These are phyloP conservation scores for Drosophila kurseongensis DNA, from an alignment of 1,140 invertebrate species.

Conservation along the genomic window DNA sequence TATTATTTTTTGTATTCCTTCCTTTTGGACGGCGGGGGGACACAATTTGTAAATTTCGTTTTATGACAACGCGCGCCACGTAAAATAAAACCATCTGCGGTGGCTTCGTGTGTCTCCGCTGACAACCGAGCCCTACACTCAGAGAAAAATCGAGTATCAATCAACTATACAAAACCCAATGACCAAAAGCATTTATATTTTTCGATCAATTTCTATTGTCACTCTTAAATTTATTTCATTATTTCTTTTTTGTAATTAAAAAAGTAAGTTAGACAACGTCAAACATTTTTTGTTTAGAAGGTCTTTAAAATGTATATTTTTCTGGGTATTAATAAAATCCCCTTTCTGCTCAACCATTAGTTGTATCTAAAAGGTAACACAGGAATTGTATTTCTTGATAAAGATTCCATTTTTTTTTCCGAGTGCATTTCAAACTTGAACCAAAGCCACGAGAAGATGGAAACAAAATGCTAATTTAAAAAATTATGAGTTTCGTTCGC, in stretches of 20 bases:
- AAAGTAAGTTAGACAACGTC: no score
- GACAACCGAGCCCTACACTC: conserved; percentile 36
- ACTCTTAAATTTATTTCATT: background rate
- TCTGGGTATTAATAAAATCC: no score
- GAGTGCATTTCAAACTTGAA: conserved; percentile 17
- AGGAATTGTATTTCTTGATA: no score
- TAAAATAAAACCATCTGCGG: conserved; percentile 64
- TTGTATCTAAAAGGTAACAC: no score
- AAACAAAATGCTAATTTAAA: conserved; percentile 82
- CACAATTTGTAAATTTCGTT: conserved; percentile 84
- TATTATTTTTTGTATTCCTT: conserved; percentile 25
- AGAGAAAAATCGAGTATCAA: conserved; percentile 23
- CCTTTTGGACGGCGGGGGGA: conserved; percentile 19
- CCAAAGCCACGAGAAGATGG: conserved; percentile 24
- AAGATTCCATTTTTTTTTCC: background rate
- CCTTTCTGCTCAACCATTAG: no score
- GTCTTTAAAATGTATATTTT: no score
- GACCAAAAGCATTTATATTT: no score
- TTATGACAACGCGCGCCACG: conserved; percentile 71
- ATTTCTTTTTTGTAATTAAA: no score
- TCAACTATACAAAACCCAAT: background rate
- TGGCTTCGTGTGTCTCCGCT: conserved; percentile 31
- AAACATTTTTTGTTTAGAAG: no score
- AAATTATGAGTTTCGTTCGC: conserved; percentile 84
- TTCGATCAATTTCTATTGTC: no score